These are phyloP conservation scores for Taenioides sp. DNA, from an alignment of 2,797 vertebrate species.

Conservation along the genomic window DNA sequence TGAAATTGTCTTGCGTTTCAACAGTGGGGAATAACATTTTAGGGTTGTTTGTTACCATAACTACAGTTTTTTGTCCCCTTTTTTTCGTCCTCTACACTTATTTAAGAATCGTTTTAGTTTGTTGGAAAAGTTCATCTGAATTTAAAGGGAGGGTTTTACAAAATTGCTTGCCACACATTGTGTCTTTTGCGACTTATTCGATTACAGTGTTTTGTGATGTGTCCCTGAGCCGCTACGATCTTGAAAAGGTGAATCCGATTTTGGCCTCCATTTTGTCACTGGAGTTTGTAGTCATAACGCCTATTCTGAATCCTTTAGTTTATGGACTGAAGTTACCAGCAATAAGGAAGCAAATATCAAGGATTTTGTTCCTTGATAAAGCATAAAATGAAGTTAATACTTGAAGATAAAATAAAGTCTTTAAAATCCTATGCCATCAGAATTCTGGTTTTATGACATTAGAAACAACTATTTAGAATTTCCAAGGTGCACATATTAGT, in stretches of 20 bases:
- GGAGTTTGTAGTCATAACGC: constrained; percentile 66
- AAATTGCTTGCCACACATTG: constrained; percentile 53
- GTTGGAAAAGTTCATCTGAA: constrained; percentile 42
- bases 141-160: constrained; percentile 53
- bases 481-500: too few relatives aligned
- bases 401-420: too few relatives aligned
- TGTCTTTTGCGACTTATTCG: constrained; percentile 53
- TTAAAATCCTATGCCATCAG: too few relatives aligned
- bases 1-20: constrained; percentile 53
- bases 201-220: constrained; percentile 44
- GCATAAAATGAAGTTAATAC: background rate
- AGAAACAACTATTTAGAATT: too few relatives aligned
- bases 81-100: constrained; percentile 55
- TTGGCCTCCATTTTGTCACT: constrained; percentile 59
- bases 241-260: constrained; percentile 43
- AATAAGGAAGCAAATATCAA: constrained; percentile 38
- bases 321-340: constrained; percentile 53
- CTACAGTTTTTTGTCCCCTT: constrained; percentile 33
- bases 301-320: constrained; percentile 62
- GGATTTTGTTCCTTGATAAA: constrained; percentile 2
- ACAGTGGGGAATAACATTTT: constrained; percentile 31
- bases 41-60: constrained; percentile 24
- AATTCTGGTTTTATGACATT: too few relatives aligned
- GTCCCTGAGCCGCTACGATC: constrained; percentile 38
- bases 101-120: constrained; percentile 36